Percentiles rank a stretch among this genome's conserved stretches.
Evolutionary conservation across 2,888 invertebrate genomes (phyloP).

Genomic region (Parascotia fuliginaria): DNA sequence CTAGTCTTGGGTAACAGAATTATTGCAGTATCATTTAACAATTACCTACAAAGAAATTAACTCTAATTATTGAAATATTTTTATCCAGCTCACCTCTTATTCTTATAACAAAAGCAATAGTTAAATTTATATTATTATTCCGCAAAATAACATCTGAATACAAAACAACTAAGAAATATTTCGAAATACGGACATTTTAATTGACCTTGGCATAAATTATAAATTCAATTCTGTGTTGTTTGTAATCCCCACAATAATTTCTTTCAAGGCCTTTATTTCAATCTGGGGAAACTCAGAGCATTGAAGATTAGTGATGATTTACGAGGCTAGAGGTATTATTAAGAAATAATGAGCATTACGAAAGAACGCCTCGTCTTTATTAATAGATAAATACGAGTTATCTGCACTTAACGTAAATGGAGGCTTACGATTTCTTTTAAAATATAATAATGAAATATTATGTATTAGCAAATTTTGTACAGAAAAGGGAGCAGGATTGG

Average conservation of each 20-base stretch:
- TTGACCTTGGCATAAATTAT: constrained; percentile 62
- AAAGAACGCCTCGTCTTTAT: constrained; percentile 34
- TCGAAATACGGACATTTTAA: constrained; percentile 53
- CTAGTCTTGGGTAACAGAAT: too few relatives aligned
- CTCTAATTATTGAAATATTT: too few relatives aligned
- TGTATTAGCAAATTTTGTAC: too few relatives aligned
- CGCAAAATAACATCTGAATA: constrained; percentile 54
- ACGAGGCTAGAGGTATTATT: constrained; percentile 49
- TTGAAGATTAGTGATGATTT: constrained; percentile 55
- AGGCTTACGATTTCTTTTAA: neutral
- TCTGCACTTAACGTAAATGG: constrained; percentile 17
- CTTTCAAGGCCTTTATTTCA: constrained; percentile 62
- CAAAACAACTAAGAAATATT: constrained; percentile 61
- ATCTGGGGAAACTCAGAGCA: constrained; percentile 50
- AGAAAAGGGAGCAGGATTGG: too few relatives aligned
- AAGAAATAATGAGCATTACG: constrained; percentile 47
- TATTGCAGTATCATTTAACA: too few relatives aligned
- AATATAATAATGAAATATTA: constrained; percentile 6
- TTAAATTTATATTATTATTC: constrained; percentile 55
- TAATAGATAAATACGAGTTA: constrained; percentile 36
- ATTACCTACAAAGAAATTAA: neutral
- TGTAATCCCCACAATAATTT: constrained; percentile 65
- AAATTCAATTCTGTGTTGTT: constrained; percentile 67
- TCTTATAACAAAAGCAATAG: constrained; percentile 25
- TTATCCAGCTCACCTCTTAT: constrained; percentile 16